phyloP scores from a whole-genome alignment of 2,888 invertebrate species.

The Cephus rjabovi region DNA sequence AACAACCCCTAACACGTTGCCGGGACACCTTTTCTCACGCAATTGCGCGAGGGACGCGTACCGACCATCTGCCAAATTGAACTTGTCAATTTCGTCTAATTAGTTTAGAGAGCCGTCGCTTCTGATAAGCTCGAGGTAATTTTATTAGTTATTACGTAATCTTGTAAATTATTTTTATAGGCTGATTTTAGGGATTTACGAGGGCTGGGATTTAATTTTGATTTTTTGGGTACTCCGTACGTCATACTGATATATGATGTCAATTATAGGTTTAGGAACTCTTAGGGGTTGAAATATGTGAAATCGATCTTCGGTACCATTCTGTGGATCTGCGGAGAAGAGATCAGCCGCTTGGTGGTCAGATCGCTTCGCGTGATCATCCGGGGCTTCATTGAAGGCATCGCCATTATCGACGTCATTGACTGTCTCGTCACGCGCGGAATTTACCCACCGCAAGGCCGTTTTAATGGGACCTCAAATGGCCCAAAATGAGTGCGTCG shows the following conservation, averaged over 20 bases:
- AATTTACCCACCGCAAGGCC: neutral
- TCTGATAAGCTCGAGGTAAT: neutral
- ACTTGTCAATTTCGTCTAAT: neutral
- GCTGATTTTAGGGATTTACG: neutral
- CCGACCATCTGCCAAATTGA: neutral
- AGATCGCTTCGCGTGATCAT: constrained; percentile 31
- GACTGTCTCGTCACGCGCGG: constrained; percentile 3
- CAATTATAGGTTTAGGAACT: neutral
- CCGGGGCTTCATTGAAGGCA: constrained; percentile 28
- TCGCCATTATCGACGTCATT: constrained; percentile 4
- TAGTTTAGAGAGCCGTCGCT: neutral
- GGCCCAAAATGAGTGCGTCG: constrained; percentile 2
- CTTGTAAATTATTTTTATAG: neutral
- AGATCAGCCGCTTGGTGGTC: constrained; percentile 14
- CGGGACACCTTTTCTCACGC: neutral
- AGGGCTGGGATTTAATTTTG: neutral
- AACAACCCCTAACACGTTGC: neutral
- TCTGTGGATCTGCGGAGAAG: neutral
- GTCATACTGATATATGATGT: neutral
- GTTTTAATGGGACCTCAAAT: constrained; percentile 3
- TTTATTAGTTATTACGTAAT: neutral
- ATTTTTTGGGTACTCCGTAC: too few relatives aligned
- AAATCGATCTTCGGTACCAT: neutral
- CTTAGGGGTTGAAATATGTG: neutral
- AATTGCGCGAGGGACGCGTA: neutral